Evolutionary conservation across 1,140 invertebrate species (phyloP).

Genomic region (Globodera ellingtonae): DNA sequence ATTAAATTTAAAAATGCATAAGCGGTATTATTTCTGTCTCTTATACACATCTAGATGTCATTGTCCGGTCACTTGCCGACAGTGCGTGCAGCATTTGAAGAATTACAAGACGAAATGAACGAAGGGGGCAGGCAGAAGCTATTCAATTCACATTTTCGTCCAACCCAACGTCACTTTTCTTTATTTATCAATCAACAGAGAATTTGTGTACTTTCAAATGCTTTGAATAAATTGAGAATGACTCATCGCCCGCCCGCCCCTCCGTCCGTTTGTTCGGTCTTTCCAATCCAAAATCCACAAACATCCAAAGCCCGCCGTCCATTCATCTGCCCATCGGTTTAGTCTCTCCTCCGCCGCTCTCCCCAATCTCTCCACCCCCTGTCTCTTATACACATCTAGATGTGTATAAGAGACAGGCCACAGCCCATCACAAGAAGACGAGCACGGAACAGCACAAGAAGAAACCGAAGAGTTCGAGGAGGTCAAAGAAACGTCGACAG

Average conservation of each 20-base stretch:
- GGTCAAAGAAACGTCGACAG: too few species aligned
- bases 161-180: too few species aligned
- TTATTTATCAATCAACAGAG: too few species aligned
- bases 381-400: too few species aligned
- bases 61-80: neutral
- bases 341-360: neutral
- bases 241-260: neutral
- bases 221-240: neutral
- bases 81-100: neutral
- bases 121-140: neutral
- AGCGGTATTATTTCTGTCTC: neutral
- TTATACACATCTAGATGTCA: too few species aligned
- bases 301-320: neutral
- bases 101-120: neutral
- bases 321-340: neutral
- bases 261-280: neutral
- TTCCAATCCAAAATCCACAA: neutral
- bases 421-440: neutral
- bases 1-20: constrained; percentile 62
- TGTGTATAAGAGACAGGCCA: too few species aligned
- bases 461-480: too few species aligned
- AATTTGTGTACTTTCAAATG: neutral
- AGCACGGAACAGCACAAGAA: neutral
- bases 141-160: neutral
- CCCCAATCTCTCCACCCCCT: neutral